A percentile compares a stretch with the other conserved stretches of the same genome.
These are phyloP conservation scores for Ochotona curzoniae DNA, from an alignment of 2,113 vertebrate genomes.

Conservation along the genomic window DNA sequence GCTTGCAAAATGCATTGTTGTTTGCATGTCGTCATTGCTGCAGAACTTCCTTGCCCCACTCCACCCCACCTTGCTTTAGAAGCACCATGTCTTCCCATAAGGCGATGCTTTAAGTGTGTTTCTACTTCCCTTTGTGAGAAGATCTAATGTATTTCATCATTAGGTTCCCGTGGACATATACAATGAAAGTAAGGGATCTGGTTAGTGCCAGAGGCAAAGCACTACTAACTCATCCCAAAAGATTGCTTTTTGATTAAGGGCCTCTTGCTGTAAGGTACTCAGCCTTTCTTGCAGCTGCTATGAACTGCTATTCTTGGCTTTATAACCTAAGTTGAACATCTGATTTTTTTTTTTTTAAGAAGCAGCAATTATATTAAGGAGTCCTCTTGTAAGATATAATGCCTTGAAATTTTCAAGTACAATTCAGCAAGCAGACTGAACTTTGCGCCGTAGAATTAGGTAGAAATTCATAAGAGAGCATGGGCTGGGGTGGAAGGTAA, in stretches of 20 bases:
- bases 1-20: conserved; percentile 30
- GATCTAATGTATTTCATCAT: conserved; percentile 77
- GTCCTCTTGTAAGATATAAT: conserved; percentile 64
- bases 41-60: not conserved
- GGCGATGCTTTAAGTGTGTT: conserved; percentile 47
- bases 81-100: conserved; percentile 4
- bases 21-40: conserved; percentile 19
- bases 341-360: conserved; percentile 77
- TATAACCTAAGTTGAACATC: conserved; percentile 71
- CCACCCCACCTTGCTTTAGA: conserved; percentile 24
- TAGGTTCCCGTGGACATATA: conserved; percentile 76
- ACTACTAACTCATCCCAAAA: conserved; percentile 82
- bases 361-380: conserved; percentile 77
- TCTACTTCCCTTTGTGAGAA: conserved; percentile 71
- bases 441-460: not conserved
- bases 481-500: not conserved
- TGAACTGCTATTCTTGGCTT: conserved; percentile 79
- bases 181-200: conserved; percentile 76
- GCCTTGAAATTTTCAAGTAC: conserved; percentile 62
- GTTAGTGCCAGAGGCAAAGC: conserved; percentile 76
- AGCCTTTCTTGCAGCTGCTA: conserved; percentile 71
- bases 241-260: conserved; percentile 84
- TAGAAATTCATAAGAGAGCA: conserved; percentile 44
- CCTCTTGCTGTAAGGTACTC: conserved; percentile 72
- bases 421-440: conserved; percentile 68